Conservation (phyloP, 2,888 invertebrate species). For the Epinotia ramella region DNA sequence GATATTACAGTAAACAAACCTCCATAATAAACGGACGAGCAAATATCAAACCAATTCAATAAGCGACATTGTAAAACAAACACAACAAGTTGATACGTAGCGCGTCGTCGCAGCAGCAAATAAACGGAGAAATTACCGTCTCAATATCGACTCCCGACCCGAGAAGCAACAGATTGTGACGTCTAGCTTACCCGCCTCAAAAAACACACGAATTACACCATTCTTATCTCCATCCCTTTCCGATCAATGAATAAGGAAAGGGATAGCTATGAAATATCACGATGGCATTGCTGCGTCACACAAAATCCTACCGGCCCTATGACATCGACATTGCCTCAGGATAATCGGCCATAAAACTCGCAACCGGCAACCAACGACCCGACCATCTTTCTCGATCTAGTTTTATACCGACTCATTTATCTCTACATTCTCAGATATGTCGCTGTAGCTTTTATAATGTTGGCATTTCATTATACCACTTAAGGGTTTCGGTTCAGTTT, state of each 20-base stretch:
- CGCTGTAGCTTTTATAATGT: conserved; percentile 36
- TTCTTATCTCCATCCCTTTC: conserved; percentile 14
- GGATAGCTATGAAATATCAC: conserved; percentile 15
- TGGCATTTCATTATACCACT: conserved; percentile 24
- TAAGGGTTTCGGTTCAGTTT: conserved; percentile 8
- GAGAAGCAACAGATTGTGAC: conserved; percentile 52
- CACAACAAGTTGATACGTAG: conserved; percentile 51
- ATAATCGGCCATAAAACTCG: conserved; percentile 58
- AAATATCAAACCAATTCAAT: conserved; percentile 52
- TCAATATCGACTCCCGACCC: conserved; percentile 55
- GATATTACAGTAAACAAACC: conserved; percentile 30
- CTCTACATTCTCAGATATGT: conserved; percentile 48
- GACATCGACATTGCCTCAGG: conserved; percentile 47
- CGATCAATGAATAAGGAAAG: conserved; percentile 10
- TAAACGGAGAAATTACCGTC: conserved; percentile 62
- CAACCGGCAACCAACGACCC: conserved; percentile 52
- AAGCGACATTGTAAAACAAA: conserved; percentile 53
- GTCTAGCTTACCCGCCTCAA: conserved; percentile 33
- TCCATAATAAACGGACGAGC: conserved; percentile 44
- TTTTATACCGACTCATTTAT: conserved; percentile 63
- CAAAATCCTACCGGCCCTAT: conserved; percentile 31
- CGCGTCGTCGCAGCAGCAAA: conserved; percentile 53
- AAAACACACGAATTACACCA: conserved; percentile 13
- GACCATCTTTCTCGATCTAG: conserved; percentile 50
- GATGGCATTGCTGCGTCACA: conserved; percentile 9